phyloP scores from a whole-genome alignment of 1,140 invertebrate genomes.

The Melipona quadrifasciata region DNA sequence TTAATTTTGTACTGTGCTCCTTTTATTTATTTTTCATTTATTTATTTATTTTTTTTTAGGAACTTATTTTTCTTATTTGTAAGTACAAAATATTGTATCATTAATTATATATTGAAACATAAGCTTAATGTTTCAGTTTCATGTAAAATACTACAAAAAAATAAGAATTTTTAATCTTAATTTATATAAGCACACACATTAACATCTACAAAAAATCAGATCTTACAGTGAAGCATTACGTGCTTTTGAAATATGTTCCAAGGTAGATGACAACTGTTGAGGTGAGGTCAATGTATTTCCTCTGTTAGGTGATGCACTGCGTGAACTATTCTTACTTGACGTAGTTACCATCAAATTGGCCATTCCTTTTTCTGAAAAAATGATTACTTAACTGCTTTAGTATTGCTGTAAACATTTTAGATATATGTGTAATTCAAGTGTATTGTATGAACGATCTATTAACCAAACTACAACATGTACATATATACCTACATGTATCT shows the following conservation, averaged over 20 bases:
- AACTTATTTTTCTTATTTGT: constrained; percentile 29
- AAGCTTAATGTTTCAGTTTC: constrained; percentile 23
- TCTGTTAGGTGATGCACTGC: constrained; percentile 79
- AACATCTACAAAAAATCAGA: constrained; percentile 20
- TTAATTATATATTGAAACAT: constrained; percentile 16
- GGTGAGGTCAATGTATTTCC: constrained; percentile 67
- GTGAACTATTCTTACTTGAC: constrained; percentile 79
- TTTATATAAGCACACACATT: not conserved
- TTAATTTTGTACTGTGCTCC: constrained; percentile 32
- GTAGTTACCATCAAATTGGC: constrained; percentile 79
- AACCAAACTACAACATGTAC: not conserved
- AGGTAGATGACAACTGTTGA: constrained; percentile 65
- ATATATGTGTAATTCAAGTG: constrained; percentile 16
- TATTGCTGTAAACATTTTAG: constrained; percentile 12
- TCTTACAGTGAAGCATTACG: constrained; percentile 78
- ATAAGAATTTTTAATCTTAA: constrained; percentile 23
- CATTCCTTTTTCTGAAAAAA: constrained; percentile 72
- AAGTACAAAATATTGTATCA: constrained; percentile 25
- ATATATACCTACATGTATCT: not conserved
- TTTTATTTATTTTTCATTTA: constrained; percentile 16
- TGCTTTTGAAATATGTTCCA: constrained; percentile 74
- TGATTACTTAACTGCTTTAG: constrained; percentile 40
- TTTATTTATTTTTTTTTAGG: not conserved
- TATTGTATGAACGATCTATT: not conserved
- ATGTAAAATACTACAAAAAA: constrained; percentile 31